Evolutionary conservation across 2,888 invertebrate genomes (phyloP).

Genomic region (Pteria penguin): DNA sequence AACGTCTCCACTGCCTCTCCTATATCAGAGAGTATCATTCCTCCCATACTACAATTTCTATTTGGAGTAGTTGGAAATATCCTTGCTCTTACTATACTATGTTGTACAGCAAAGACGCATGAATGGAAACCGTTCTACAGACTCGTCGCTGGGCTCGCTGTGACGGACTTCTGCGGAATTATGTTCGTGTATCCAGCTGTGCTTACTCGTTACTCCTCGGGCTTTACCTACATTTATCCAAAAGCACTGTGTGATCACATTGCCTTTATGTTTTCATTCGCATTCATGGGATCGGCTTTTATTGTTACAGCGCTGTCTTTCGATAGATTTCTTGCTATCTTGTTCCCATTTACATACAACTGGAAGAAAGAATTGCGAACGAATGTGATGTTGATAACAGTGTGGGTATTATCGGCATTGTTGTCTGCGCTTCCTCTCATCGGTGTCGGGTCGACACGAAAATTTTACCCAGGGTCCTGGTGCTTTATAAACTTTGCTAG

Average conservation of each 20-base stretch:
- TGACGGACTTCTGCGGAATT: conserved; percentile 3
- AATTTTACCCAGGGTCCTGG: conserved; percentile 10
- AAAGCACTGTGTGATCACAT: neutral
- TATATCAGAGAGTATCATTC: conserved; percentile 10
- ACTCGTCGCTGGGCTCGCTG: conserved; percentile 7
- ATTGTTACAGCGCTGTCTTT: conserved; percentile 9
- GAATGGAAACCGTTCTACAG: conserved; percentile 22
- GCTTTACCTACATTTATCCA: conserved; percentile 2
- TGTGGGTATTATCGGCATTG: neutral
- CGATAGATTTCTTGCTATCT: conserved; percentile 13
- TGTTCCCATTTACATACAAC: conserved; percentile 13
- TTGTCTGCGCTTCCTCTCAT: neutral
- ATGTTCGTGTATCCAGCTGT: conserved; percentile 3
- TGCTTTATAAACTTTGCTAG: conserved; percentile 14
- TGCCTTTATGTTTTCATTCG: conserved; percentile 4
- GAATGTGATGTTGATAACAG: neutral
- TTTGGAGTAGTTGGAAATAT: conserved; percentile 23
- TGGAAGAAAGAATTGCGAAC: conserved; percentile 2
- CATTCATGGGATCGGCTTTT: neutral
- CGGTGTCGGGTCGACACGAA: neutral
- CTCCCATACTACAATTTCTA: conserved; percentile 1
- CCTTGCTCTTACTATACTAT: conserved; percentile 6
- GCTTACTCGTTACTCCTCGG: neutral
- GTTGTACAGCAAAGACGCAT: neutral
- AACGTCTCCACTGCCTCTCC: no score